A percentile compares a stretch with the other conserved stretches of the same genome.
phyloP scores from a whole-genome alignment of 2,113 vertebrate species.

The Onychostoma macrolepis region DNA sequence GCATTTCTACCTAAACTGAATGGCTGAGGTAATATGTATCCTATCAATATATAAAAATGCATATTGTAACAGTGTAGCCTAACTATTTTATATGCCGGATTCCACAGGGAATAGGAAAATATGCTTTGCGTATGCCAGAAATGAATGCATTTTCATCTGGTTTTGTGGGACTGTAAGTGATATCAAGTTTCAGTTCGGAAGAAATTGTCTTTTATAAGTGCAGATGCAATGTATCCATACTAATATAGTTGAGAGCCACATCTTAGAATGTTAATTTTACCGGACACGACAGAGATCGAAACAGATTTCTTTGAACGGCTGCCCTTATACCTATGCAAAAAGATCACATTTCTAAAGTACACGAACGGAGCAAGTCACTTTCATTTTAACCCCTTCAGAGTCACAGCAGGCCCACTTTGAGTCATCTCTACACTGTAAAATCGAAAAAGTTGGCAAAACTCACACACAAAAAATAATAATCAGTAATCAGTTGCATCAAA shows the following conservation, averaged over 20 bases:
- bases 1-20: conserved; percentile 13
- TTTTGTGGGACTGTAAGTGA: conserved; percentile 44
- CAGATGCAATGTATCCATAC: conserved; percentile 37
- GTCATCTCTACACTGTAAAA: neutral
- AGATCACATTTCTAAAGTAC: conserved; percentile 24
- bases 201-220: conserved; percentile 50
- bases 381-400: conserved; percentile 29
- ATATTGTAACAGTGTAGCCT: conserved; percentile 38
- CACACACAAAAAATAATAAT: no score
- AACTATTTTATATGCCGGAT: conserved; percentile 33
- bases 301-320: conserved; percentile 18
- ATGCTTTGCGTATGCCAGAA: conserved; percentile 37
- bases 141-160: conserved; percentile 52
- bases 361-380: conserved; percentile 11
- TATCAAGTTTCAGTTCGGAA: conserved; percentile 45
- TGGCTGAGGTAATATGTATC: conserved; percentile 39
- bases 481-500: no score
- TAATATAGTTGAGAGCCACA: conserved; percentile 37
- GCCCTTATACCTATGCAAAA: neutral
- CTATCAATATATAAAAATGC: conserved; percentile 51
- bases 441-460: no score
- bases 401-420: neutral
- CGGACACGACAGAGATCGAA: conserved; percentile 21
- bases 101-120: conserved; percentile 36
- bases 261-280: conserved; percentile 48